A percentile compares a stretch with the other conserved stretches of the same genome.
Evolutionary conservation across 2,888 invertebrate species (phyloP).

Genomic region (Invenusta paracnida): DNA sequence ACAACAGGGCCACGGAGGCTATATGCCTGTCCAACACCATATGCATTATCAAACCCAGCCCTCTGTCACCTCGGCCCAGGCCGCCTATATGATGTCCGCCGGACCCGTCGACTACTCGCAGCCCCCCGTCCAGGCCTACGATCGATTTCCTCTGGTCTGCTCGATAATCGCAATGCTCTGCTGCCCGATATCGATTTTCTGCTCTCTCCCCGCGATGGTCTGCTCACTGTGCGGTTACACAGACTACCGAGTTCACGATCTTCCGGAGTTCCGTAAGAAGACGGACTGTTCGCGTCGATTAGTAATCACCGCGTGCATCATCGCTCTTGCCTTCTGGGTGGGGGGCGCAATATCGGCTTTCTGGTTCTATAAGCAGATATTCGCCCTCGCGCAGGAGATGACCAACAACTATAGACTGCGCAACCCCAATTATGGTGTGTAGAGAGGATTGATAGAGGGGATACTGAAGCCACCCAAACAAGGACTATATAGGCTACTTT

Average conservation of each 20-base stretch:
- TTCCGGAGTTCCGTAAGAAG: constrained; percentile 37
- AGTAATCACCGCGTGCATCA: constrained; percentile 31
- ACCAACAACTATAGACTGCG: not conserved
- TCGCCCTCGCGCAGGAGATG: not conserved
- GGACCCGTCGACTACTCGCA: constrained; percentile 27
- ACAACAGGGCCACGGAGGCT: constrained; percentile 3
- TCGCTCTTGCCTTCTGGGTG: not conserved
- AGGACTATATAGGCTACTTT: too few relatives aligned
- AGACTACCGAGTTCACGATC: constrained; percentile 36
- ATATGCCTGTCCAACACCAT: not conserved
- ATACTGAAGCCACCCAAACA: too few relatives aligned
- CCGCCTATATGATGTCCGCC: not conserved
- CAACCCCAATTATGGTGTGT: too few relatives aligned
- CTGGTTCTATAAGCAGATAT: not conserved
- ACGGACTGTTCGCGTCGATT: constrained; percentile 34
- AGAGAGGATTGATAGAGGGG: too few relatives aligned
- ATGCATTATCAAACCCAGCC: not conserved
- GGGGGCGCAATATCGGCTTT: not conserved
- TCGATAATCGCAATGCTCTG: constrained; percentile 33
- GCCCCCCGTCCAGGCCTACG: constrained; percentile 38
- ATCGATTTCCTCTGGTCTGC: constrained; percentile 32
- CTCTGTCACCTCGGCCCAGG: not conserved
- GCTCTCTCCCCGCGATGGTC: constrained; percentile 33
- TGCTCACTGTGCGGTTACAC: constrained; percentile 35
- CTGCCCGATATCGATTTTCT: constrained; percentile 35